phyloP scores from a whole-genome alignment of 1,140 invertebrate genomes.

The Drosophila azteca region DNA sequence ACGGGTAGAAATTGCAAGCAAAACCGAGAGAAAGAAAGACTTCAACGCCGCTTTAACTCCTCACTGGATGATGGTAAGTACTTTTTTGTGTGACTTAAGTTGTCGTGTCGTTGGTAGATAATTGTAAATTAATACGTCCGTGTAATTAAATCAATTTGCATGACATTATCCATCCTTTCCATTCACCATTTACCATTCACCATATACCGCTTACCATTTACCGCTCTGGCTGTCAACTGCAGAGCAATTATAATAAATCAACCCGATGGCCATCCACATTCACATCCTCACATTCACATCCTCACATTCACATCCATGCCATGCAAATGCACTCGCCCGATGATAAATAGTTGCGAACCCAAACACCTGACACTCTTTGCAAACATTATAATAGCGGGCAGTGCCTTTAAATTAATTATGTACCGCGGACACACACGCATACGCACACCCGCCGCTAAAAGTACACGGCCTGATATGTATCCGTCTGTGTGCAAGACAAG shows the following conservation, averaged over 20 bases:
- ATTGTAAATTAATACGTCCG: slow-evolving; percentile 42
- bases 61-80: slow-evolving; percentile 26
- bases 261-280: slow-evolving; percentile 64
- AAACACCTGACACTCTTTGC: slow-evolving; percentile 75
- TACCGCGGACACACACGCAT: slow-evolving; percentile 31
- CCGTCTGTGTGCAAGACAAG: not conserved
- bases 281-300: slow-evolving; percentile 19
- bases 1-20: too few species aligned
- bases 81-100: slow-evolving; percentile 28
- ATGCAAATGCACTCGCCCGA: slow-evolving; percentile 68
- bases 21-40: not conserved
- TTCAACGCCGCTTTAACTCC: not conserved
- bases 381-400: slow-evolving; percentile 60
- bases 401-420: slow-evolving; percentile 79
- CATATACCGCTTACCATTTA: slow-evolving; percentile 17
- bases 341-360: slow-evolving; percentile 66
- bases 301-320: slow-evolving; percentile 24
- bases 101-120: slow-evolving; percentile 32
- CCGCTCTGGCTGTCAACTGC: slow-evolving; percentile 66
- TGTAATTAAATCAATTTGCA: slow-evolving; percentile 46
- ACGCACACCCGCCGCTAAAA: slow-evolving; percentile 1
- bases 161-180: slow-evolving; percentile 4
- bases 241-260: slow-evolving; percentile 81
- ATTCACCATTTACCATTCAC: slow-evolving; percentile 11
- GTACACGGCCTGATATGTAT: not conserved